phyloP scores from a whole-genome alignment of 2,888 invertebrate genomes.

The Gandaritis pyraliata region DNA sequence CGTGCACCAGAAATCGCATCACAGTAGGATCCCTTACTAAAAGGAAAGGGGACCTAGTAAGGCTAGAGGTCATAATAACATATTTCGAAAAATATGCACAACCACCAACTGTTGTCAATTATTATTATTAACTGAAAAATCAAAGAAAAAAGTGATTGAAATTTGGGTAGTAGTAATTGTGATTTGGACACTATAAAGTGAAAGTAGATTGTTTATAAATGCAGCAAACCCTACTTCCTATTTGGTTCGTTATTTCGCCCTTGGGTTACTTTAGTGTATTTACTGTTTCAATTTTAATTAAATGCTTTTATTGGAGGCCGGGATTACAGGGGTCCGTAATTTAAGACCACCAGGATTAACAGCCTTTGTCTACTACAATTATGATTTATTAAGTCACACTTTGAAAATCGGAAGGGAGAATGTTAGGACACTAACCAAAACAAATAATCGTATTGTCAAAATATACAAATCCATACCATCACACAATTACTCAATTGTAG shows the following conservation, averaged over 20 bases:
- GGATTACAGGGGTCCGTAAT: constrained; percentile 73
- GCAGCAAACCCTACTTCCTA: constrained; percentile 44
- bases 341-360: constrained; percentile 72
- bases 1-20: too few species aligned
- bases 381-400: constrained; percentile 71
- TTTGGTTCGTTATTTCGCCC: constrained; percentile 33
- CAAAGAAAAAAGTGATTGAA: too few species aligned
- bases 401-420: constrained; percentile 31
- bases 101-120: too few species aligned
- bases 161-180: too few species aligned
- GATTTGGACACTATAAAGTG: background rate
- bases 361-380: constrained; percentile 73
- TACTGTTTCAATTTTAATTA: constrained; percentile 71
- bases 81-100: too few species aligned
- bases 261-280: constrained; percentile 52
- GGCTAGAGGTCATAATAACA: too few species aligned
- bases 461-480: background rate
- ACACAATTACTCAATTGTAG: too few species aligned
- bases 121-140: too few species aligned
- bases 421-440: too few species aligned
- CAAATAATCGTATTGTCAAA: too few species aligned
- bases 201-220: constrained; percentile 46
- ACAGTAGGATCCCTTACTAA: too few species aligned
- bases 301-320: constrained; percentile 69
- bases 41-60: too few species aligned